Evolutionary conservation across 2,797 vertebrate species (phyloP), one percentile per base, ranked within the genome.

Genomic region (Threskiornis aethiopicus): DNA sequence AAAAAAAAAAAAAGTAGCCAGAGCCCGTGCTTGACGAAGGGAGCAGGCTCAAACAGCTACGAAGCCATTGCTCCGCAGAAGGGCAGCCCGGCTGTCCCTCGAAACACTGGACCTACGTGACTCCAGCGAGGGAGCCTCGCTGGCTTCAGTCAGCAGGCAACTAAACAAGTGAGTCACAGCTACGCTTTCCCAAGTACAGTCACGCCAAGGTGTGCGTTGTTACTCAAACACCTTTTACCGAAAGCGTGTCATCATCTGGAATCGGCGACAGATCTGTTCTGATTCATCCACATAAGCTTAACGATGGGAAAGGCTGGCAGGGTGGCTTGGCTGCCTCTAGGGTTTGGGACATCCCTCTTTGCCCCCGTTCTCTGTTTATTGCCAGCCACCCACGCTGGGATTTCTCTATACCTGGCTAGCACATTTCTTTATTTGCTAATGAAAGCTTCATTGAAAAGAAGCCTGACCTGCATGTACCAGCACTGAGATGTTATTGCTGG

Each of bases 91-190:
- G 12, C 57, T 64, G 16, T 46, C 77, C 41, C 19, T 70, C 7
- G 2, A 7, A 61, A 42, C 55, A 2, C 41, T 0, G 0, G 3
- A 7, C 13, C 12, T 8, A 11, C 1, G 4, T 12, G 54, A 28
- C 41, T 41, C 19, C 11, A 14, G 22, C 1, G 55, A 57, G 28
- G 54, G 49, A 69, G 11, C 37, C 3, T 1, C 1, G 2, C 61
- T 31, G 70, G 29, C 49, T 77, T 16, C 46, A 25, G 59, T 1
- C 52, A 29, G 37, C 4, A 4, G 2, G 47, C 72, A 86, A 1
- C 29, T 18, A 5, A 46, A 25, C 4, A 6, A 12, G 29, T 58
- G 87, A 83, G 71, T 80, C 71, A 80, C 5, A 8, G 41, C 28
- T 72, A 5, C 1, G 2, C 39, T 31, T 76, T 20, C 59, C 76